Evolutionary conservation across 2,113 vertebrate genomes (phyloP), one percentile per base, ranked within the genome.

Genomic region (Protomyctophum bolini): DNA sequence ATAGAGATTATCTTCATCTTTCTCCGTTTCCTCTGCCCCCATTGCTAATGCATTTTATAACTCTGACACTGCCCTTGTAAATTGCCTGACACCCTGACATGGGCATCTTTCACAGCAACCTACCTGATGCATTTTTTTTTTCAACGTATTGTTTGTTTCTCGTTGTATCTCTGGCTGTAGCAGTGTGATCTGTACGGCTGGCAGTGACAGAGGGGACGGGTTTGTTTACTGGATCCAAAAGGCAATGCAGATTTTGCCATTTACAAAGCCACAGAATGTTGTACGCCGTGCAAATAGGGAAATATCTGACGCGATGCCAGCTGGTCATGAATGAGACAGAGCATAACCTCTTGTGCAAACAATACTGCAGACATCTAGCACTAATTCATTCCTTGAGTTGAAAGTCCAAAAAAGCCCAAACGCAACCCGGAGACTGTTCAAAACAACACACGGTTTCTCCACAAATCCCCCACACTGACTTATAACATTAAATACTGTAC

Each of bases 181-280:
- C 54, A 63, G 33, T 77, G 67, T 70, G 72, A 88, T 81, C 60
- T 58, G 66, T 28, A 58, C 8, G 3, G 58, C 72, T 70, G 77
- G 71, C 10, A 7, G 58, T 55, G 52, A 56, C 71, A 56, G 61
- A 8, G 63, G 70, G 72, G 74, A 65, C 14, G 65, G 63, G 54
- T 66, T 79, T 75, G 75, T 86, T 84, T 76, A 71, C 66, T 7
- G 60, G 58, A 70, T 73, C 83, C 75, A 75, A 79, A 77, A 86
- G 73, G 65, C 73, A 48, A 87, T 85, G 84, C 87, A 83, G 86
- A 88, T 88, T 86, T 82, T 83, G 85, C 77, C 86, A 87, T 85
- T 88, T 85, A 84, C 77, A 86, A 70, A 82, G 81, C 71, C 65
- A 73, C 85, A 84, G 66, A 70, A 57, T 63, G 79, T 77, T 87